Percentiles rank a stretch among this genome's conserved stretches.
These are phyloP conservation scores for Apolygus lucorum DNA, from an alignment of 1,140 invertebrate genomes.

Conservation along the genomic window DNA sequence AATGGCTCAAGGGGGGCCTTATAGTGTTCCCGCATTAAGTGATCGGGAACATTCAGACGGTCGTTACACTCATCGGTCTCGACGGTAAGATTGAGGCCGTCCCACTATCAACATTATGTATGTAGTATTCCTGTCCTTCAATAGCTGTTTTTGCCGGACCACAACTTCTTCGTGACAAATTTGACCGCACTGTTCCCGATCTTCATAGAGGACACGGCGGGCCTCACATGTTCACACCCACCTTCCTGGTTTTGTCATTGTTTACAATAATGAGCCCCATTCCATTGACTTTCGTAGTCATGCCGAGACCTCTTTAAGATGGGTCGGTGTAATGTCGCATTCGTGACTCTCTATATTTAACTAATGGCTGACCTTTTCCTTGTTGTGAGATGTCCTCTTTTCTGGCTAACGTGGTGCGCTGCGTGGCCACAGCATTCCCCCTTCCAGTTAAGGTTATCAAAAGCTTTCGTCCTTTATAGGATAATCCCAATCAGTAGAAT, in stretches of 20 bases:
- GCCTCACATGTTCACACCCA: neutral
- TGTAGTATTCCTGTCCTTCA: too few species aligned
- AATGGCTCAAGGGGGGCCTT: too few species aligned
- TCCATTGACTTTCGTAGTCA: slow-evolving; percentile 10
- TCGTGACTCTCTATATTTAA: slow-evolving; percentile 15
- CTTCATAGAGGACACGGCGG: too few species aligned
- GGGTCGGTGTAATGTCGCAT: slow-evolving; percentile 16
- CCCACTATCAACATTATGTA: too few species aligned
- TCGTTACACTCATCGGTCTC: too few species aligned
- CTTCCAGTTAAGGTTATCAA: neutral
- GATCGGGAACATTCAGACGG: too few species aligned
- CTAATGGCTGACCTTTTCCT: slow-evolving; percentile 4
- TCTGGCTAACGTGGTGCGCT: neutral
- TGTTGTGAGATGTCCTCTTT: neutral
- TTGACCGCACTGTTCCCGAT: too few species aligned
- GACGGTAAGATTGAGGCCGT: too few species aligned
- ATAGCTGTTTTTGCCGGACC: too few species aligned
- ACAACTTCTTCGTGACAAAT: too few species aligned
- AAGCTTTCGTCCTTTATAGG: neutral
- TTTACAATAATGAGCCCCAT: slow-evolving; percentile 11
- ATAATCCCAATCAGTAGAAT: too few species aligned
- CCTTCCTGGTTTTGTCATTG: neutral
- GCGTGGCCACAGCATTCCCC: neutral
- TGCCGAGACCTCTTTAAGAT: neutral
- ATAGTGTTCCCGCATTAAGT: too few species aligned